Evolutionary conservation across 1,140 invertebrate genomes (phyloP), one percentile per base, ranked within the genome.

Genomic region (Conus ventricosus): DNA sequence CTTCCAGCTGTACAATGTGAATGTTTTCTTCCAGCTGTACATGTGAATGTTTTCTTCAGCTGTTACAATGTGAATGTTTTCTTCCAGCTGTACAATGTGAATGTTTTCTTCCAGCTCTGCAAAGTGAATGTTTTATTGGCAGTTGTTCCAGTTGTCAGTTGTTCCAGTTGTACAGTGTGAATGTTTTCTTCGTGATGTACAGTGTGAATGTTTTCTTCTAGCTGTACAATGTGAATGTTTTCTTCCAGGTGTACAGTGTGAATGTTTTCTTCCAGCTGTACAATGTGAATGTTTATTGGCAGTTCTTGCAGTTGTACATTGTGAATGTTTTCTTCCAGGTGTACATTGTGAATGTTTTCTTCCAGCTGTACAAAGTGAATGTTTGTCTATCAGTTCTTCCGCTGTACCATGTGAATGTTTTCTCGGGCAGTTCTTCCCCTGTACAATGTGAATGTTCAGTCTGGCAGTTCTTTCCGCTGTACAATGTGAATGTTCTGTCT

Each of bases 81-180:
- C 20, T 83, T 82, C 75, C 2, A 55, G 60, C 5, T 82, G 25
- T 76, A 76, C 20, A 78, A 60, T 60, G 39, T 39, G 39, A 39
- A 39, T 39, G 39, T 89, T 55, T 83, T 27, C 25, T 60, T 27
- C 76, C 84, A n/a, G 25, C 8, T 76, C 4, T 63, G 4, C 17
- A 20, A 20, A 1, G 10, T 63, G 10, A 20, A 13, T 11, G 60
- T 63, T 20, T 10, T 60, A 17, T 60, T n/a, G n/a, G n/a, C n/a
- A n/a, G n/a, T 53, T n/a, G 7, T 83, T 82, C 75, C n/a, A 57
- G 60, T 85, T 94, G 94, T n/a, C 91, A 96, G 95, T 91, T 98
- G 60, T 99, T 98, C 95, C 98, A 99, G 94, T 95, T 99, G 11
- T 99, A 99, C 95, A 99, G 99, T 94, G 98, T 27, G 51, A 87